phyloP scores from a whole-genome alignment of 2,888 invertebrate genomes.

The Pecten maximus region DNA sequence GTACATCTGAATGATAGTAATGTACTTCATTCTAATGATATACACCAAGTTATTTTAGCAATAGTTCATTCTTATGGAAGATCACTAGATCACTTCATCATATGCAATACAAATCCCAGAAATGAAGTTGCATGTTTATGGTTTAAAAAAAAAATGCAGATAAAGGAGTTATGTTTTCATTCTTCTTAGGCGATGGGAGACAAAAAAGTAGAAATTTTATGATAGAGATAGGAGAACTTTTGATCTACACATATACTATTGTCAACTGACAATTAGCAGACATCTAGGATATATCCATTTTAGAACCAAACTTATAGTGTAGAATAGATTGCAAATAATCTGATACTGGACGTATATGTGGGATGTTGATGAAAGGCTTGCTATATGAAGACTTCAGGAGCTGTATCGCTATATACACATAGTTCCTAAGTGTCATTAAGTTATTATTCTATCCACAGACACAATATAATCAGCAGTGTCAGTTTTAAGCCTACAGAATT shows the following conservation, averaged over 20 bases:
- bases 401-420: not conserved
- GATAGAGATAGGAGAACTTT: not conserved
- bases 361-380: not conserved
- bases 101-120: not conserved
- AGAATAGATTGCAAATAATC: not conserved
- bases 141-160: not conserved
- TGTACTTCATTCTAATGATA: not conserved
- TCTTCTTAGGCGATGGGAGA: not conserved
- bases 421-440: not conserved
- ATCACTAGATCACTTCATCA: not conserved
- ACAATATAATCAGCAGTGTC: not conserved
- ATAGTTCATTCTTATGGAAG: not conserved
- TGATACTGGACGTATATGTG: not conserved
- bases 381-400: not conserved
- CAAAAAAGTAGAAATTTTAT: not conserved
- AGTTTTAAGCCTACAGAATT: not conserved
- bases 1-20: not conserved
- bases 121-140: not conserved
- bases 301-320: not conserved
- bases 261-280: not conserved
- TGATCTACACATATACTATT: not conserved
- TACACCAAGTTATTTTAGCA: not conserved
- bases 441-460: not conserved
- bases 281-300: not conserved
- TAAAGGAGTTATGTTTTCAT: not conserved